phyloP scores from a whole-genome alignment of 2,797 vertebrate genomes.

The Sphenodon punctatus region DNA sequence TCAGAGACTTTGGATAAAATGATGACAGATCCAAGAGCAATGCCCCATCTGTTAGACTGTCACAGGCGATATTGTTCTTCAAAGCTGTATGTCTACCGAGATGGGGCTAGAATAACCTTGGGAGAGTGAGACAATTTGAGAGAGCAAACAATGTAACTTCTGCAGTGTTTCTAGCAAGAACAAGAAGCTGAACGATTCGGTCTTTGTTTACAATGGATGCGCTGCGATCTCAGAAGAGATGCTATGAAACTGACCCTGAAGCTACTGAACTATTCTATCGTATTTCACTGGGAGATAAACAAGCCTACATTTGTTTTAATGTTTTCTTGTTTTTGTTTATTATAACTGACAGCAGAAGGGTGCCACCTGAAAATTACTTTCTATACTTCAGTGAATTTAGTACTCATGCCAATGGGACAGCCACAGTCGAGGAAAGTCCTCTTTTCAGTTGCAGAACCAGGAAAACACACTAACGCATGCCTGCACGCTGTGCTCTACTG shows the following conservation, averaged over 20 bases:
- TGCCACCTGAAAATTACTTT: not conserved
- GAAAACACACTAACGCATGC: too few relatives aligned
- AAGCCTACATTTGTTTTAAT: not conserved
- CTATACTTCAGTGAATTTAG: not conserved
- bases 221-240: not conserved
- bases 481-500: too few relatives aligned
- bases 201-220: not conserved
- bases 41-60: constrained; percentile 29
- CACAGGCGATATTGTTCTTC: constrained; percentile 29
- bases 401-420: not conserved
- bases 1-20: constrained; percentile 33
- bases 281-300: not conserved
- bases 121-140: not conserved
- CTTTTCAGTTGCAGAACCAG: too few relatives aligned
- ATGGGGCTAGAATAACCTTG: not conserved
- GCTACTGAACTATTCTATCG: not conserved
- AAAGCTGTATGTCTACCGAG: constrained; percentile 3
- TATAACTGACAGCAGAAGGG: not conserved
- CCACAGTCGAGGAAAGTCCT: too few relatives aligned
- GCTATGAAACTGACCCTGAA: not conserved
- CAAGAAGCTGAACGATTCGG: not conserved
- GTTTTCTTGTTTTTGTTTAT: not conserved
- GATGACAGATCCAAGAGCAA: constrained; percentile 11
- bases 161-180: not conserved
- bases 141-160: not conserved